Evolutionary conservation across 2,888 invertebrate genomes (phyloP).

Genomic region (Mermis nigrescens): DNA sequence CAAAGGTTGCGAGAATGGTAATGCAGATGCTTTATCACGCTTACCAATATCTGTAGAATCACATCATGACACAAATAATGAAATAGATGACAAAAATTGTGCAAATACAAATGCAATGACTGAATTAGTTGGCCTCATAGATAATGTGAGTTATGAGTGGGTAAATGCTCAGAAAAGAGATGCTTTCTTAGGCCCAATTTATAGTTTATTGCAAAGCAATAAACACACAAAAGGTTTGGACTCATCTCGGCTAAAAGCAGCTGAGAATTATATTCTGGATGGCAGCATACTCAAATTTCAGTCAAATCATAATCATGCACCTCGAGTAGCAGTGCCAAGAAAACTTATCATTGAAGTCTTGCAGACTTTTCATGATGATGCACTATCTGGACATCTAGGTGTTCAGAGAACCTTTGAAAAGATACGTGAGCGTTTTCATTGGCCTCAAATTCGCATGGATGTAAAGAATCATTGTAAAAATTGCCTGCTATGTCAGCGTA

Average conservation of each 20-base stretch:
- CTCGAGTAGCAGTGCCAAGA: neutral
- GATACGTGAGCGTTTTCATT: neutral
- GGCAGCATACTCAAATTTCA: too few species aligned
- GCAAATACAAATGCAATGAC: too few species aligned
- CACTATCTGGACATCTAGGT: neutral
- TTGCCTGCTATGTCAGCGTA: neutral
- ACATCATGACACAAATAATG: neutral
- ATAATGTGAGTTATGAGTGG: neutral
- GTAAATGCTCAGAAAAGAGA: neutral
- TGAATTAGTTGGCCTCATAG: too few species aligned
- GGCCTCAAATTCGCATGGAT: neutral
- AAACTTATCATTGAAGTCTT: neutral
- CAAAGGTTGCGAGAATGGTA: slow-evolving; percentile 21
- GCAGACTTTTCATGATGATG: neutral
- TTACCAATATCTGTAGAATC: slow-evolving; percentile 13
- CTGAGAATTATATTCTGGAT: neutral
- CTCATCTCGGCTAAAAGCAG: too few species aligned
- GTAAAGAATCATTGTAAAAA: too few species aligned
- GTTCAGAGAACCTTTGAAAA: neutral
- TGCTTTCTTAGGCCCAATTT: neutral
- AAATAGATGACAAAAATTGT: too few species aligned
- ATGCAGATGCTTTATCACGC: slow-evolving; percentile 32
- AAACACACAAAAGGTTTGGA: too few species aligned
- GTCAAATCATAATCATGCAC: too few species aligned
- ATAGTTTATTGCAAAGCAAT: neutral